Conservation (phyloP, 2,888 invertebrate genomes). For the Helobdella robusta region DNA sequence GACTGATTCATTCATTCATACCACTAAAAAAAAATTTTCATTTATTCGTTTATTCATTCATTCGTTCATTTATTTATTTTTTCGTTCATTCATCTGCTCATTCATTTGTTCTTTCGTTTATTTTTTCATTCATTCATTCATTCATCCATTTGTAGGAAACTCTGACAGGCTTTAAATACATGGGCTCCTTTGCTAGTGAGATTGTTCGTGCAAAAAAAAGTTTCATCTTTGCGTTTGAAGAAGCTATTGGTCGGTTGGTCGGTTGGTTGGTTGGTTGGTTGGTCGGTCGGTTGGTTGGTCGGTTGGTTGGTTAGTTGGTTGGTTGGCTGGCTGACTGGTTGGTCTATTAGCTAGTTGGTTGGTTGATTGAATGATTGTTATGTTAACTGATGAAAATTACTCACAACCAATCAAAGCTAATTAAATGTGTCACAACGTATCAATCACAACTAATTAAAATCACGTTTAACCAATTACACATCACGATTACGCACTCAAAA, state of each 20-base stretch:
- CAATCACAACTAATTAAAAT: background rate
- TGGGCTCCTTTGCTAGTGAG: conserved; percentile 77
- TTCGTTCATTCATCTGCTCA: too few species aligned
- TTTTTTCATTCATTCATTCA: too few species aligned
- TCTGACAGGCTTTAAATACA: conserved; percentile 98
- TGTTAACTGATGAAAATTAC: background rate
- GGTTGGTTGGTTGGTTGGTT: background rate
- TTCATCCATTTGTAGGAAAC: conserved; percentile 66
- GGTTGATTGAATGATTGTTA: too few species aligned
- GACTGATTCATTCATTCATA: background rate
- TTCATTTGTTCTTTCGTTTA: too few species aligned
- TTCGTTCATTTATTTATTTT: too few species aligned
- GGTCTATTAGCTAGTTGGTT: too few species aligned
- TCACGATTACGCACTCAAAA: too few species aligned
- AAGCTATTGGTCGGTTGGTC: conserved; percentile 67
- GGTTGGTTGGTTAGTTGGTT: too few species aligned
- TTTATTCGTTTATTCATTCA: too few species aligned
- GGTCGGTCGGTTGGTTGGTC: too few species aligned
- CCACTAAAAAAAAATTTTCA: background rate
- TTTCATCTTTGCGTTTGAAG: conserved; percentile 89
- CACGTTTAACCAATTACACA: too few species aligned
- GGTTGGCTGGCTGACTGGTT: too few species aligned
- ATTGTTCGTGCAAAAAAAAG: conserved; percentile 62
- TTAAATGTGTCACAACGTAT: background rate
- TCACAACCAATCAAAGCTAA: background rate